Percentiles rank a stretch among this genome's conserved stretches.
These are phyloP conservation scores for Serripes groenlandicus DNA, from an alignment of 2,888 invertebrate genomes.

Conservation along the genomic window DNA sequence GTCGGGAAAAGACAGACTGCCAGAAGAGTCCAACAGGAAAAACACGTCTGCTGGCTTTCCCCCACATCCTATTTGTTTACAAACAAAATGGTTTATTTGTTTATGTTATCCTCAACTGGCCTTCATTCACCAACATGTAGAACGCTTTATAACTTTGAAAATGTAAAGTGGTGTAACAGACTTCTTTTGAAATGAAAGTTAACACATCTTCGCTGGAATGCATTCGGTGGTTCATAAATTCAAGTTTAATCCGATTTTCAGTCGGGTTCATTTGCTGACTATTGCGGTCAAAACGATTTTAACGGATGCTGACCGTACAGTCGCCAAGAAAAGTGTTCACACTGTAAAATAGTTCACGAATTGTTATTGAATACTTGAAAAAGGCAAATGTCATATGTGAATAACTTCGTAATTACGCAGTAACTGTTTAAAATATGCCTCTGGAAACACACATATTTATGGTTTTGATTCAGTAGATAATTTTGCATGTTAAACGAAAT, in stretches of 20 bases:
- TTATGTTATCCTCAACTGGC: neutral
- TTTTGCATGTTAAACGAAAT: too few species aligned
- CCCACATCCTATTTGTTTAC: slow-evolving; percentile 71
- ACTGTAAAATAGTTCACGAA: too few species aligned
- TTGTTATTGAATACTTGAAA: too few species aligned
- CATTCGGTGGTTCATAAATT: neutral
- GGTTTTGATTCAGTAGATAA: too few species aligned
- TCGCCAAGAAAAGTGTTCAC: too few species aligned
- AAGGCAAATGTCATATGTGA: too few species aligned
- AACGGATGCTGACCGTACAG: too few species aligned
- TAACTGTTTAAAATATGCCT: too few species aligned
- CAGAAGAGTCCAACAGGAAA: slow-evolving; percentile 68
- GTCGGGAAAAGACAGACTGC: slow-evolving; percentile 56
- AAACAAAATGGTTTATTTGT: neutral
- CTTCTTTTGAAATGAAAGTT: neutral
- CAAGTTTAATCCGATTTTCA: neutral
- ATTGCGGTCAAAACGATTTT: too few species aligned
- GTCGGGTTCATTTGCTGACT: too few species aligned
- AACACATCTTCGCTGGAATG: neutral
- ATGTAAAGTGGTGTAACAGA: neutral
- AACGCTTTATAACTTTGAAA: neutral
- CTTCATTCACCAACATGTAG: neutral
- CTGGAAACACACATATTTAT: too few species aligned
- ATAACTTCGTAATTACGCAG: too few species aligned
- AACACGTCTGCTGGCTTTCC: slow-evolving; percentile 68